phyloP scores from a whole-genome alignment of 2,113 vertebrate species.

The Nettapus auritus region DNA sequence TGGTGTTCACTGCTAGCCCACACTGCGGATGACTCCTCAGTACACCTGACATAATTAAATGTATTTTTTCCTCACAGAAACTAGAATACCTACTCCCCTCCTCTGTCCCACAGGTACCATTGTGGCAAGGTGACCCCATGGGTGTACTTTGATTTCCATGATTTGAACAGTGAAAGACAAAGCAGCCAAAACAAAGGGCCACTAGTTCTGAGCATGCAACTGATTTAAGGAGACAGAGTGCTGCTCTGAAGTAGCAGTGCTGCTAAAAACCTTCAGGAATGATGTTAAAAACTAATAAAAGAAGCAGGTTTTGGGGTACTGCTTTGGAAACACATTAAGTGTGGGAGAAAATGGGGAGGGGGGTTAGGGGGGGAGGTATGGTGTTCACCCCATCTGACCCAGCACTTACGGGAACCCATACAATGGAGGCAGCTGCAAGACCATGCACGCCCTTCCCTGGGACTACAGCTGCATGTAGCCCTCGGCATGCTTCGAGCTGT shows the following conservation, averaged over 20 bases:
- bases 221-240: rapidly evolving
- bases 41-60: rapidly evolving
- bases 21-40: no score
- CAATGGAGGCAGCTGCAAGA: neutral
- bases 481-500: neutral
- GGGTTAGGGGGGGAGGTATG: neutral
- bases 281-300: neutral
- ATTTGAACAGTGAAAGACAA: neutral
- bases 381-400: neutral
- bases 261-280: neutral
- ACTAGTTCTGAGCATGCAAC: neutral
- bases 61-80: neutral
- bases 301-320: neutral
- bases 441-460: rapidly evolving
- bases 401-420: neutral
- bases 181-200: neutral
- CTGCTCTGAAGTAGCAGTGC: neutral
- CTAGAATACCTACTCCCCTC: rapidly evolving
- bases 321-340: neutral
- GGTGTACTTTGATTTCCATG: rapidly evolving
- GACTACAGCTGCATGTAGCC: neutral
- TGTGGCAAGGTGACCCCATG: rapidly evolving
- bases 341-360: rapidly evolving
- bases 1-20: rapidly evolving
- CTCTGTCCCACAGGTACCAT: rapidly evolving